Evolutionary conservation across 2,888 invertebrate species (phyloP), one percentile per base, ranked within the genome.

Genomic region (Anticlea derivata): DNA sequence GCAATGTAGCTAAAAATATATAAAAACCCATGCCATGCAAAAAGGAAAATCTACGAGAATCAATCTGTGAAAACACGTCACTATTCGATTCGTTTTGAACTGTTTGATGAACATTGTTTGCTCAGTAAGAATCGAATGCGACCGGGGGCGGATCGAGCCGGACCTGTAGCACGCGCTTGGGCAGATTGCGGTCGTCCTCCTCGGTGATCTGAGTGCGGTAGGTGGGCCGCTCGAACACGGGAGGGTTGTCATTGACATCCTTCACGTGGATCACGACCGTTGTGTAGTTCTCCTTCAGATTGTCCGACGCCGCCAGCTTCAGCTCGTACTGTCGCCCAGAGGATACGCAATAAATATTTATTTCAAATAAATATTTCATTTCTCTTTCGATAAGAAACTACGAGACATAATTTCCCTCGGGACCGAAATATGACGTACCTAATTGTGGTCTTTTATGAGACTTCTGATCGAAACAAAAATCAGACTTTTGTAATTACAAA

Each of bases 231-330:
- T 97, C 97, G 89, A 99, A 99, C 67, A 97, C 97, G 1, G 99
- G 99, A 33, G 98, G 97, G 92, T 99, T 99, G 92, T 99, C 99
- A 89, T 99, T 99, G 65, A 98, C 98, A 85, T 99, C 98, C 91
- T 97, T 98, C 71, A 98, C 97, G 88, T 98, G 97, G 76, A 98
- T 98, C 76, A 98, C 97, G 64, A 98, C 98, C 29, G 97, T 98
- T 31, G 98, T 98, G 92, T 96, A 97, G 93, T 98, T 98, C 90
- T 98, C 98, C 92, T 98, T 98, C 80, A 97, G 93, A 93, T 98
- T 98, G 92, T 97, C 97, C 60, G 98, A 98, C 45, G 98, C 97
- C 53, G 98, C 97, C 88, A 97, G 92, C 81, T 97, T 95, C 83
- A 98, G 93, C 92, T 98, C 98, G 91, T 98, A 98, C 96, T 98